These are phyloP conservation scores for Eleginops maclovinus DNA, from an alignment of 2,113 vertebrate genomes.

Conservation along the genomic window DNA sequence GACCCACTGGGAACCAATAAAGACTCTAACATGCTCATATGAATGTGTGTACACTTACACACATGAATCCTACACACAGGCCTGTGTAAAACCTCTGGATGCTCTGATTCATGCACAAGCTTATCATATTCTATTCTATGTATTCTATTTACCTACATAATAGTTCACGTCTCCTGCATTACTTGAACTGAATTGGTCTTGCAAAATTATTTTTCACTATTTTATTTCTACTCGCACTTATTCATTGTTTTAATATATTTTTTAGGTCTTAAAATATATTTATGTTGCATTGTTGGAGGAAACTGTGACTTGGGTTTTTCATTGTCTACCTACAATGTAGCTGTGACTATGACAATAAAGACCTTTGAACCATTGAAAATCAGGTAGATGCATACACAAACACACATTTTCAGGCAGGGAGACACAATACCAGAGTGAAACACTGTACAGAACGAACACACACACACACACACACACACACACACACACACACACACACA, in stretches of 20 bases:
- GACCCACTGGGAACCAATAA: constrained; percentile 66
- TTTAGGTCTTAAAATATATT: too few relatives aligned
- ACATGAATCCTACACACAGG: constrained; percentile 20
- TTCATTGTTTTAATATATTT: too few relatives aligned
- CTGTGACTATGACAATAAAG: too few relatives aligned
- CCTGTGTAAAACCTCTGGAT: constrained; percentile 12
- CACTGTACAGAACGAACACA: neutral
- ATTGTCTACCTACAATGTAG: too few relatives aligned
- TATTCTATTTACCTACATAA: neutral
- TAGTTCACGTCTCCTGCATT: too few relatives aligned
- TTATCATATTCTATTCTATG: too few relatives aligned
- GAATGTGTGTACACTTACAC: neutral
- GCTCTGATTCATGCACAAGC: too few relatives aligned
- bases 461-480: constrained; percentile 1
- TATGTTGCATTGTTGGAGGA: too few relatives aligned
- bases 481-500: too few relatives aligned
- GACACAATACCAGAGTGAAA: neutral
- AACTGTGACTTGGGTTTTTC: too few relatives aligned
- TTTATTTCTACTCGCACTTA: too few relatives aligned
- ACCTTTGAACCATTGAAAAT: neutral
- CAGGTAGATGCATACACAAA: neutral
- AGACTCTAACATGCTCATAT: constrained; percentile 17
- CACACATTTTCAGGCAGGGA: neutral
- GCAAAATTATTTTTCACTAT: neutral
- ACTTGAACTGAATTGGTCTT: too few relatives aligned